Percentiles rank a stretch among this genome's conserved stretches.
Conservation (phyloP, 64 coral and sea anemone species). For the Actinia tenebrosa region DNA sequence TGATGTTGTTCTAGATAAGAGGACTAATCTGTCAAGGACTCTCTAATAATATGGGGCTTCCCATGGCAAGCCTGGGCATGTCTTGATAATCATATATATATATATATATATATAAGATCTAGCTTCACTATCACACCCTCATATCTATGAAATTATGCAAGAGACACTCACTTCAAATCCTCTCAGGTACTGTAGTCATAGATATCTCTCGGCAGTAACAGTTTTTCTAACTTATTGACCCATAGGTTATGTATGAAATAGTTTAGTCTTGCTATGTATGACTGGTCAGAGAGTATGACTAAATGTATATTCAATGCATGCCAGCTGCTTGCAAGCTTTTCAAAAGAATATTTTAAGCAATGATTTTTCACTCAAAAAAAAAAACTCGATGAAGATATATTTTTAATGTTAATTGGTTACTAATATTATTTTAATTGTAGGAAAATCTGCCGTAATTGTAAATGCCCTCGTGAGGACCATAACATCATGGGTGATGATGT, state of each 20-base stretch:
- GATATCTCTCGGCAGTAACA: not conserved
- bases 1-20: conserved; percentile 17
- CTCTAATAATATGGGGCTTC: not conserved
- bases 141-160: not conserved
- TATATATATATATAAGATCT: too few species aligned
- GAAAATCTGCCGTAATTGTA: conserved; percentile 99
- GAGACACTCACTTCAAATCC: not conserved
- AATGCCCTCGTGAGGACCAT: conserved; percentile 93
- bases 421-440: conserved; percentile 38
- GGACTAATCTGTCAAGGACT: conserved; percentile 14
- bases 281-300: not conserved
- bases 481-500: conserved; percentile 82
- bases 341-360: not conserved
- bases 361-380: not conserved
- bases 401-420: not conserved
- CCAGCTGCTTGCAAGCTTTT: not conserved
- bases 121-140: not conserved
- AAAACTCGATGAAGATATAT: not conserved
- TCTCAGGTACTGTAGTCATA: not conserved
- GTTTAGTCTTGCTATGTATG: not conserved
- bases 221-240: not conserved
- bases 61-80: conserved; percentile 7
- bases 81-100: not conserved
- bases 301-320: not conserved
- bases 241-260: not conserved